Evolutionary conservation across 2,888 invertebrate genomes (phyloP).

Genomic region (Diploptera punctata): DNA sequence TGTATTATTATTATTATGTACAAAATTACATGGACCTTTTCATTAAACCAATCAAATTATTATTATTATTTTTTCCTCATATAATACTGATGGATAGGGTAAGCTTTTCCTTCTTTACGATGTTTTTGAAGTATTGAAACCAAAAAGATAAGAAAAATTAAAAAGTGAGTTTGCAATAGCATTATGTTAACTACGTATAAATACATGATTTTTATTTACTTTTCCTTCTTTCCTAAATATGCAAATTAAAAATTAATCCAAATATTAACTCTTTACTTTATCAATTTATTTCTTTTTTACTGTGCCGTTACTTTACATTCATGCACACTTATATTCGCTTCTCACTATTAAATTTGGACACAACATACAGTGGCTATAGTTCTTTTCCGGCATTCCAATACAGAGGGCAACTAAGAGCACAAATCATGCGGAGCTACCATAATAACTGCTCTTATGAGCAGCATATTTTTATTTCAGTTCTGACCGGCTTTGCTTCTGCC

Average conservation of each 20-base stretch:
- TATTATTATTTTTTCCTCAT: not conserved
- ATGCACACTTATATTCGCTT: not conserved
- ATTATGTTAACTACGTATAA: slow-evolving; percentile 22
- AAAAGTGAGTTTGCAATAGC: not conserved
- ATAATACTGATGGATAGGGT: slow-evolving; percentile 35
- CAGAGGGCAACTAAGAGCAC: slow-evolving; percentile 18
- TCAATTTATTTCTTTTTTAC: not conserved
- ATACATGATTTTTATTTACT: slow-evolving; percentile 16
- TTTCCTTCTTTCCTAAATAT: slow-evolving; percentile 4
- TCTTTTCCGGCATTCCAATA: not conserved
- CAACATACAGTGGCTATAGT: slow-evolving; percentile 6
- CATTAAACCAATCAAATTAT: not conserved
- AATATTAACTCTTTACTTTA: not conserved
- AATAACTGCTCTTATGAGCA: not conserved
- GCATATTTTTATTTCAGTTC: not conserved
- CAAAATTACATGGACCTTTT: slow-evolving; percentile 14
- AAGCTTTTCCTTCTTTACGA: not conserved
- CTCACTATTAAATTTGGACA: not conserved
- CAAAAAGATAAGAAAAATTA: not conserved
- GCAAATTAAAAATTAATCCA: slow-evolving; percentile 22
- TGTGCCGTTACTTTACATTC: not conserved
- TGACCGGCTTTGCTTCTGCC: not conserved
- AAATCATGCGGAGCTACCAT: slow-evolving; percentile 21
- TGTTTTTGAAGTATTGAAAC: not conserved
- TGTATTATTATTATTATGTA: slow-evolving; percentile 25